phyloP scores from a whole-genome alignment of 2,113 vertebrate genomes.

The Tautogolabrus adspersus region DNA sequence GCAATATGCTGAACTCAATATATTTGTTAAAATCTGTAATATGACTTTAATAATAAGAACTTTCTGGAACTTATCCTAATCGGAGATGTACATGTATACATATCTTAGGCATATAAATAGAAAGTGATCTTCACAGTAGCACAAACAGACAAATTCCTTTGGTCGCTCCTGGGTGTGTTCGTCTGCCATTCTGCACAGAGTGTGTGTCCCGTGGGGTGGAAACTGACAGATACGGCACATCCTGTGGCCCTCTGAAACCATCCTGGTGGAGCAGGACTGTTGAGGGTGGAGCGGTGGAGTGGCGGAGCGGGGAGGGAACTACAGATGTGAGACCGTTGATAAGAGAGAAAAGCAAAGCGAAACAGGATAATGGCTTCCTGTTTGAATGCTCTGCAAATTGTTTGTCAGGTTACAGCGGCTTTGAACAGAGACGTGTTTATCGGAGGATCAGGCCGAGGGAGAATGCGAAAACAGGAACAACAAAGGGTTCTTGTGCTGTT shows the following conservation, averaged over 20 bases:
- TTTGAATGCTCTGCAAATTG: slow-evolving; percentile 72
- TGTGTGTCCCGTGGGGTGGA: slow-evolving; percentile 52
- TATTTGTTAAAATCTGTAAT: too few species aligned
- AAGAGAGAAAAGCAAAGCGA: slow-evolving; percentile 66
- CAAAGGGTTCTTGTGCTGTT: slow-evolving; percentile 58
- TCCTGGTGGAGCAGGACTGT: slow-evolving; percentile 38
- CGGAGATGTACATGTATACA: neutral
- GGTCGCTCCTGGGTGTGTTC: slow-evolving; percentile 65
- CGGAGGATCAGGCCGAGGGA: slow-evolving; percentile 47
- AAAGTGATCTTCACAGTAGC: slow-evolving; percentile 19
- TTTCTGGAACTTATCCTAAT: neutral
- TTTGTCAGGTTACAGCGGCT: slow-evolving; percentile 65
- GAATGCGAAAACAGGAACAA: slow-evolving; percentile 66
- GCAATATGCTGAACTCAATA: too few species aligned
- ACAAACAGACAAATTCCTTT: slow-evolving; percentile 66
- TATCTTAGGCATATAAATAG: slow-evolving; percentile 7
- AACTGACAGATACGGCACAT: slow-evolving; percentile 72
- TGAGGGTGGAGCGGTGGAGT: slow-evolving; percentile 40
- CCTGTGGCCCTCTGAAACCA: slow-evolving; percentile 68
- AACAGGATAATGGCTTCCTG: slow-evolving; percentile 83
- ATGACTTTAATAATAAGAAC: too few species aligned
- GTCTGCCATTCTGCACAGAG: slow-evolving; percentile 47
- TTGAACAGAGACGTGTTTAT: slow-evolving; percentile 72
- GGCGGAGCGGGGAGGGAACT: slow-evolving; percentile 42
- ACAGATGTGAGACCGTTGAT: slow-evolving; percentile 82